phyloP scores from a whole-genome alignment of 2,888 invertebrate genomes.

The Diaphora mendica region DNA sequence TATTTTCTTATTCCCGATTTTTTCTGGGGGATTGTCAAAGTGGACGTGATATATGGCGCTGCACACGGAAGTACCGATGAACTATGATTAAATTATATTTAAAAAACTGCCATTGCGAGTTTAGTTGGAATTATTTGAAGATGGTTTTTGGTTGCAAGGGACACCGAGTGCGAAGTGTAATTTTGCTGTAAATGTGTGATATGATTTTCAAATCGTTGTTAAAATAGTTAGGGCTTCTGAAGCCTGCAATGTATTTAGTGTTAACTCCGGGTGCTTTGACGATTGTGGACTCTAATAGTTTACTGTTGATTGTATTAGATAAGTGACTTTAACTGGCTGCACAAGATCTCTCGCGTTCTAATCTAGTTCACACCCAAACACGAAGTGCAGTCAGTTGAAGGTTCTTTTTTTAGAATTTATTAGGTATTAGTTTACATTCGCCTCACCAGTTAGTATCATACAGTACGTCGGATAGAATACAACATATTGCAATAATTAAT shows the following conservation, averaged over 20 bases:
- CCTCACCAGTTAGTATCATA: constrained; percentile 77
- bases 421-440: constrained; percentile 78
- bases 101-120: constrained; percentile 69
- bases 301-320: constrained; percentile 81
- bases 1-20: constrained; percentile 65
- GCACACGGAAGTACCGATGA: constrained; percentile 72
- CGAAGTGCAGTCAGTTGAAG: constrained; percentile 67
- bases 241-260: constrained; percentile 84
- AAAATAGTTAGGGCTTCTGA: constrained; percentile 78
- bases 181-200: constrained; percentile 84
- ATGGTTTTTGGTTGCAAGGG: constrained; percentile 65
- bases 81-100: constrained; percentile 69
- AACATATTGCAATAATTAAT: constrained; percentile 66
- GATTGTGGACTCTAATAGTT: constrained; percentile 84
- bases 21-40: constrained; percentile 81
- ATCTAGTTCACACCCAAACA: constrained; percentile 22
- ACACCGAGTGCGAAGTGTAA: constrained; percentile 79
- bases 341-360: constrained; percentile 28
- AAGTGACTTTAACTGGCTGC: constrained; percentile 68
- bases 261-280: constrained; percentile 86
- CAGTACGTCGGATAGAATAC: constrained; percentile 58
- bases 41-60: constrained; percentile 82
- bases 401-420: constrained; percentile 79
- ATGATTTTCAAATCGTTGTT: constrained; percentile 82
- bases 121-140: constrained; percentile 63